Evolutionary conservation across 2,113 vertebrate genomes (phyloP).

Genomic region (Irena cyanogastra): DNA sequence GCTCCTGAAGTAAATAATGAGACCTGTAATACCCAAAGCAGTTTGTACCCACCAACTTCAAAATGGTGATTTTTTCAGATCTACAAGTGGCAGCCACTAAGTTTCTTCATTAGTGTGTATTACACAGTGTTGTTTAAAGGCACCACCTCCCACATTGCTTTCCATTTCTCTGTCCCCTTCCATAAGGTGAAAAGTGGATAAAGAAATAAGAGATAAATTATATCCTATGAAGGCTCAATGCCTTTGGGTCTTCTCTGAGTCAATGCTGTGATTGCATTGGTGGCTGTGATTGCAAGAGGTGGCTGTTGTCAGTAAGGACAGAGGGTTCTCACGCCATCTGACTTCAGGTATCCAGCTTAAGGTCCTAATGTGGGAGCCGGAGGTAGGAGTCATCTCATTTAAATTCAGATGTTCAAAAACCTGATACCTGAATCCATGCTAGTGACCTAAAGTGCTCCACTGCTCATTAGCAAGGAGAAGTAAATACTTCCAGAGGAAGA

Average conservation of each 20-base stretch:
- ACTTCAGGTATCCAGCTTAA: not conserved
- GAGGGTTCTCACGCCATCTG: not conserved
- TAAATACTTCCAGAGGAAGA: not conserved
- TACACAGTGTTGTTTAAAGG: not conserved
- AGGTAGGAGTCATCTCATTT: not conserved
- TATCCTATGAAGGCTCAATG: not conserved
- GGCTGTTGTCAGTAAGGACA: not conserved
- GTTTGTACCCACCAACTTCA: not conserved
- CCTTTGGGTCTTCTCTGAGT: not conserved
- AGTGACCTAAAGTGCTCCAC: not conserved
- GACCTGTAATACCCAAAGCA: not conserved
- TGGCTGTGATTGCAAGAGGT: fast-evolving
- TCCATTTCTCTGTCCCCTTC: not conserved
- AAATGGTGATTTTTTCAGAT: not conserved
- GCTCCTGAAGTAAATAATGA: not conserved
- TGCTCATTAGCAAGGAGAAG: not conserved
- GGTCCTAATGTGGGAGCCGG: not conserved
- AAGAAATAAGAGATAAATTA: not conserved
- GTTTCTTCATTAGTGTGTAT: not conserved
- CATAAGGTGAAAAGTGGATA: not conserved
- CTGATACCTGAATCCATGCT: not conserved
- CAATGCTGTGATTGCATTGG: not conserved
- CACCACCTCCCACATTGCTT: fast-evolving
- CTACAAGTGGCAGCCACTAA: not conserved
- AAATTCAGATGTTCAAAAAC: not conserved